These are phyloP conservation scores for Anas platyrhynchos DNA, from an alignment of 2,113 vertebrate species.

Conservation along the genomic window DNA sequence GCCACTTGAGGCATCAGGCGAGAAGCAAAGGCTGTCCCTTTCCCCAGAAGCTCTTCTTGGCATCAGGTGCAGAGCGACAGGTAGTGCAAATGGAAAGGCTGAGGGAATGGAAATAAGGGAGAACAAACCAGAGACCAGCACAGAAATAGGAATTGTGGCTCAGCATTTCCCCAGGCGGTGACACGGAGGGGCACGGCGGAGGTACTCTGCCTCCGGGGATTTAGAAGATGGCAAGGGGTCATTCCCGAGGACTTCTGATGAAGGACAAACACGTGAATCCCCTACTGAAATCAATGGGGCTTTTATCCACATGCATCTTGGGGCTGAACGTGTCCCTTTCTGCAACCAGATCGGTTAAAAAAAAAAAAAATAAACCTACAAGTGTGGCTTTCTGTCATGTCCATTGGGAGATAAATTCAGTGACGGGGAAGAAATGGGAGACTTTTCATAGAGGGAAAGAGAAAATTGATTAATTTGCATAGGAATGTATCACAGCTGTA, in stretches of 20 bases:
- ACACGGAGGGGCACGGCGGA: not conserved
- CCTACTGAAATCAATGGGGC: not conserved
- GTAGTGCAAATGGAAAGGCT: not conserved
- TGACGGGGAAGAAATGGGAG: conserved; percentile 8
- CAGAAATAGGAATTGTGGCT: not conserved
- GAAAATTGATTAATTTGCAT: conserved; percentile 49
- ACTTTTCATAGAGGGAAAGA: conserved; percentile 24
- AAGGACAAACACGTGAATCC: not conserved
- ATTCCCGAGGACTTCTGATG: not conserved
- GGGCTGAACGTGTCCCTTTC: not conserved
- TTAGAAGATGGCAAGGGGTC: conserved; percentile 2
- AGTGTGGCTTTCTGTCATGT: not conserved
- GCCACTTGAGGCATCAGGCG: not conserved
- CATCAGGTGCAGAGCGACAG: not conserved
- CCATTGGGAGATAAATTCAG: not conserved
- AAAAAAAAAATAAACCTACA: not conserved
- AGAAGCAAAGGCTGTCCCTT: not conserved
- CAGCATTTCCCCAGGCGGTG: fast-evolving
- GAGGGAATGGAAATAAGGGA: not conserved
- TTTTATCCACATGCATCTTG: not conserved
- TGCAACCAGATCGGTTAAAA: not conserved
- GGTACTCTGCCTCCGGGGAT: not conserved
- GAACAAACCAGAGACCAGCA: conserved; percentile 44
- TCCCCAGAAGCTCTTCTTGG: conserved; percentile 26
- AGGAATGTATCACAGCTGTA: conserved; percentile 51